phyloP scores from a whole-genome alignment of 2,888 invertebrate species.

The Torymus auratus region DNA sequence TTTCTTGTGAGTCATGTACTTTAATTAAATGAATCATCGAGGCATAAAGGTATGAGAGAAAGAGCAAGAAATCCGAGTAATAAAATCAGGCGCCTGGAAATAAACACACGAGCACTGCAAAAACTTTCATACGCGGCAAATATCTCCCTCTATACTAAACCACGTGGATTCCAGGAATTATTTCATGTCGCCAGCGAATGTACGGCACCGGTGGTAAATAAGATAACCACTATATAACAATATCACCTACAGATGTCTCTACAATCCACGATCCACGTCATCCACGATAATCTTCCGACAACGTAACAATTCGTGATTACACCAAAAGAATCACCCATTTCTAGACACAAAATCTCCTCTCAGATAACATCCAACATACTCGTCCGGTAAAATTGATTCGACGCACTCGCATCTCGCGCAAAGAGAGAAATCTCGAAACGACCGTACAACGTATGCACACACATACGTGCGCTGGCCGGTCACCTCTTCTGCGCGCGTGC shows the following conservation, averaged over 20 bases:
- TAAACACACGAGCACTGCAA: neutral
- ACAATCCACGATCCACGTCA: neutral
- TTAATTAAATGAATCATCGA: too few relatives aligned
- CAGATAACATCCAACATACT: neutral
- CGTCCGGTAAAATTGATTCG: conserved; percentile 19
- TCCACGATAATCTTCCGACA: neutral
- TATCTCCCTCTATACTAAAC: too few relatives aligned
- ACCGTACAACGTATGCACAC: too few relatives aligned
- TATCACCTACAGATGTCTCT: neutral
- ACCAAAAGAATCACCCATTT: too few relatives aligned
- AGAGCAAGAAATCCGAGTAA: too few relatives aligned
- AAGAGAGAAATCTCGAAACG: too few relatives aligned
- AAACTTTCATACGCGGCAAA: too few relatives aligned
- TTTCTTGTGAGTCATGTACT: too few relatives aligned
- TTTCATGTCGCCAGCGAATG: neutral
- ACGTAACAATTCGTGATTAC: neutral
- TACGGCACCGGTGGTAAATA: neutral
- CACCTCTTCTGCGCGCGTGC: neutral
- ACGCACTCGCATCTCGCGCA: neutral
- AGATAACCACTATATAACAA: conserved; percentile 22
- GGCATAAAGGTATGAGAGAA: too few relatives aligned
- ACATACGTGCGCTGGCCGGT: neutral
- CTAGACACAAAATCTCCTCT: too few relatives aligned
- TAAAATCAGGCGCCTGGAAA: neutral
- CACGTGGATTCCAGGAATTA: conserved; percentile 16